Evolutionary conservation across 2,113 vertebrate genomes (phyloP).

Genomic region (Aramus guarauna): DNA sequence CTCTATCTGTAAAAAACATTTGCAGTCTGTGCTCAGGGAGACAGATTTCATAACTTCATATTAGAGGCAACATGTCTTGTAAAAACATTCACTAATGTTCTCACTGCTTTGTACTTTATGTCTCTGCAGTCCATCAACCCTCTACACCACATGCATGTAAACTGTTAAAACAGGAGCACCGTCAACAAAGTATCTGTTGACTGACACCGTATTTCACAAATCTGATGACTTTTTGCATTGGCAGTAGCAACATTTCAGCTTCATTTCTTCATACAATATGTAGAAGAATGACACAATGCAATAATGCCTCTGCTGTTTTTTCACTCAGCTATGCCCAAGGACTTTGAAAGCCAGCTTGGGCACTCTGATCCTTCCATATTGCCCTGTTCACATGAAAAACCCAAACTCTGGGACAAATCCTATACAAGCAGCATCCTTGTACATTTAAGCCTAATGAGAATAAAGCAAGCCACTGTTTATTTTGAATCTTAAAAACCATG

Average conservation of each 20-base stretch:
- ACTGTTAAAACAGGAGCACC: slow-evolving; percentile 52
- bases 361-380: background rate
- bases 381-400: background rate
- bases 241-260: slow-evolving; percentile 46
- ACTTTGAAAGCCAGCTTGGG: background rate
- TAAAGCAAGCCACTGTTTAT: background rate
- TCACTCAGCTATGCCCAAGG: background rate
- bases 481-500: background rate
- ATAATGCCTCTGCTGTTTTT: background rate
- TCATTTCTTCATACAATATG: slow-evolving; percentile 14
- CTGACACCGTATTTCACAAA: slow-evolving; percentile 60
- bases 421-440: background rate
- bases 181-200: slow-evolving; percentile 39
- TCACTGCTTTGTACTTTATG: background rate
- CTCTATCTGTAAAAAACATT: background rate
- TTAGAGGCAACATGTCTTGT: slow-evolving; percentile 25
- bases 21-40: background rate
- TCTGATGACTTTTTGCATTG: slow-evolving; percentile 33
- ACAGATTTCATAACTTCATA: slow-evolving; percentile 46
- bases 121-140: slow-evolving; percentile 40
- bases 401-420: background rate
- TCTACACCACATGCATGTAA: slow-evolving; percentile 16
- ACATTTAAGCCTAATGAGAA: background rate
- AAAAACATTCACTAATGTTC: slow-evolving; percentile 35
- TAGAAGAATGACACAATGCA: slow-evolving; percentile 3